Evolutionary conservation across 2,888 invertebrate species (phyloP), one percentile per base, ranked within the genome.

Genomic region (Nycteola revayana): DNA sequence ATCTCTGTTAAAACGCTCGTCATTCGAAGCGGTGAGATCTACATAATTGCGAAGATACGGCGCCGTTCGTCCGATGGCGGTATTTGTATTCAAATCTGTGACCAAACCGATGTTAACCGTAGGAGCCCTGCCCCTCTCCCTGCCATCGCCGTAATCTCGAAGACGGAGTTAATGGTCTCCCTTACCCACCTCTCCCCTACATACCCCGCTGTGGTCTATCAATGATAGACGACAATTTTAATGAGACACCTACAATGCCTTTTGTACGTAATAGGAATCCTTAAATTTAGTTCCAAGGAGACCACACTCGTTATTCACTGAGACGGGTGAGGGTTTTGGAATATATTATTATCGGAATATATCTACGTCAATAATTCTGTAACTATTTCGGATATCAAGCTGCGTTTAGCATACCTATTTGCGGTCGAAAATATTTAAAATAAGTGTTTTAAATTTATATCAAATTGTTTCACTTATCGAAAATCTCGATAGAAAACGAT

Each of bases 81-180:
- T 54, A 60, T 61, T 61, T 54, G 52, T 59, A 60, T 60, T 61
- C 52, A 59, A 61, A 60, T 60, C 57, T 50, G 54, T 45, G 53
- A 46, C 54, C 54, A 49, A 53, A 46, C 49, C 54, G 45, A 44
- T 51, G 45, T 47, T 46, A 58, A 49, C 50, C 53, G 49, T 35
- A 39, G 49, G 37, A 44, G 37, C 32, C 39, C 39, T 38, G 37
- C 33, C 33, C 25, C 42, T 27, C 32, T 33, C 41, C 52, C 36
- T 34, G 33, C 56, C 42, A 42, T 56, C 45, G 44, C 45, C 33
- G 48, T 56, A 55, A 55, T 55, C 56, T 55, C 38, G 46, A 46
- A 52, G 56, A 49, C 55, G 38, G 38, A 54, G 55, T 48, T 54
- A 50, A 54, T 54, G 50, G 42, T 32, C 40, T 24, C 4, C 25